Evolutionary conservation across 30 jellyfish, hydroid and myxozoan genomes (phyloP).

Genomic region (Aurelia aurita): DNA sequence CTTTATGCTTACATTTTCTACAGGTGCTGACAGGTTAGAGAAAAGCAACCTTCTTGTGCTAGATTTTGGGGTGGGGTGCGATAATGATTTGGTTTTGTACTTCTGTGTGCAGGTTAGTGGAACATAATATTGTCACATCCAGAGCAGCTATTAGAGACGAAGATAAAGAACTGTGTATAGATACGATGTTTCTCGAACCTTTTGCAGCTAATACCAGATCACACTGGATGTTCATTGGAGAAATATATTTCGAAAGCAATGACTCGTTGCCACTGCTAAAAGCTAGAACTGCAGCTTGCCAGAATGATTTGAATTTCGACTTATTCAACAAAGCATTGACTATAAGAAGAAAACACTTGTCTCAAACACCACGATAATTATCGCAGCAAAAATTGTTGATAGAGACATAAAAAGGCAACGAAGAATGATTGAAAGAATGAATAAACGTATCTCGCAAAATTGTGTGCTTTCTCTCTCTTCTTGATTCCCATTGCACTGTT

Average conservation of each 20-base stretch:
- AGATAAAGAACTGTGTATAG: background rate
- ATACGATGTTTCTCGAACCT: constrained; percentile 36
- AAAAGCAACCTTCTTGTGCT: too few relatives aligned
- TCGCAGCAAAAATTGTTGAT: too few relatives aligned
- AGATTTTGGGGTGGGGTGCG: background rate
- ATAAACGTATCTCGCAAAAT: too few relatives aligned
- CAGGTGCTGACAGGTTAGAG: too few relatives aligned
- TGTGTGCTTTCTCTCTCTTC: background rate
- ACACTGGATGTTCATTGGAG: constrained; percentile 52
- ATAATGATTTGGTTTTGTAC: background rate
- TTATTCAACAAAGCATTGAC: constrained; percentile 17
- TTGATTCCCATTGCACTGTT: background rate
- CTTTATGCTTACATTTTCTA: too few relatives aligned
- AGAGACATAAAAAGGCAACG: too few relatives aligned
- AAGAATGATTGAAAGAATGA: too few relatives aligned
- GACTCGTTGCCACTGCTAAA: background rate
- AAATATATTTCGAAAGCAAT: background rate
- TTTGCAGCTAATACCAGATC: constrained; percentile 25
- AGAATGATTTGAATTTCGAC: constrained; percentile 6
- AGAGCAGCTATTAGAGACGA: constrained; percentile 5
- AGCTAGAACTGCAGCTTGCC: constrained; percentile 55
- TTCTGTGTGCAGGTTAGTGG: background rate
- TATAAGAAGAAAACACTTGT: constrained; percentile 8
- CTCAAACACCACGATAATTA: background rate
- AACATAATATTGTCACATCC: background rate